These are phyloP conservation scores for Agrilus planipennis DNA, from an alignment of 1,140 invertebrate genomes.

Conservation along the genomic window DNA sequence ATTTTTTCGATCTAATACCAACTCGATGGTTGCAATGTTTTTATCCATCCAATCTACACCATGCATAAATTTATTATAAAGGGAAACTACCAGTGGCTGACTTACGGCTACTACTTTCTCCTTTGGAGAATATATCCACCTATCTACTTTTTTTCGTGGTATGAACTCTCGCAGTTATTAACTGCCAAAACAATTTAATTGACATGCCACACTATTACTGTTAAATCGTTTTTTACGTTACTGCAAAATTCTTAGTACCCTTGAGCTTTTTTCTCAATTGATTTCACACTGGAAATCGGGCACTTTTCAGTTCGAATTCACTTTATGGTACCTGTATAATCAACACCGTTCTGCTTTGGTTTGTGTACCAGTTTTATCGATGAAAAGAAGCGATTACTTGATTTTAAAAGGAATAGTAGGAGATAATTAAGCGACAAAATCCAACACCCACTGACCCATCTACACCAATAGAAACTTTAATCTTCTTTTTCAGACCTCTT, in stretches of 20 bases:
- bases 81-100: no score
- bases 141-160: constrained; percentile 12
- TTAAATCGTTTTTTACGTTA: background rate
- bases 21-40: no score
- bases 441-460: constrained; percentile 12
- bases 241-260: background rate
- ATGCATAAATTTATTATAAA: no score
- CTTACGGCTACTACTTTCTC: no score
- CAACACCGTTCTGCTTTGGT: constrained; percentile 5
- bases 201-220: background rate
- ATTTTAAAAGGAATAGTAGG: constrained; percentile 14
- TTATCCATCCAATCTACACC: no score
- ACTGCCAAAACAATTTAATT: constrained; percentile 3
- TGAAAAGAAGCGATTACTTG: no score
- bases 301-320: no score
- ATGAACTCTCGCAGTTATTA: background rate
- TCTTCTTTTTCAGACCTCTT: constrained; percentile 11
- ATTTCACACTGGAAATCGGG: no score
- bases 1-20: no score
- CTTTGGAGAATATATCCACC: no score
- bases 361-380: constrained; percentile 12
- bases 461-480: constrained; percentile 14
- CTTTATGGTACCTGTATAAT: constrained; percentile 10
- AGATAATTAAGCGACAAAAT: constrained; percentile 11
- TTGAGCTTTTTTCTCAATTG: background rate